Evolutionary conservation across 2,797 vertebrate species (phyloP).

Genomic region (Ptychadena robeensis): DNA sequence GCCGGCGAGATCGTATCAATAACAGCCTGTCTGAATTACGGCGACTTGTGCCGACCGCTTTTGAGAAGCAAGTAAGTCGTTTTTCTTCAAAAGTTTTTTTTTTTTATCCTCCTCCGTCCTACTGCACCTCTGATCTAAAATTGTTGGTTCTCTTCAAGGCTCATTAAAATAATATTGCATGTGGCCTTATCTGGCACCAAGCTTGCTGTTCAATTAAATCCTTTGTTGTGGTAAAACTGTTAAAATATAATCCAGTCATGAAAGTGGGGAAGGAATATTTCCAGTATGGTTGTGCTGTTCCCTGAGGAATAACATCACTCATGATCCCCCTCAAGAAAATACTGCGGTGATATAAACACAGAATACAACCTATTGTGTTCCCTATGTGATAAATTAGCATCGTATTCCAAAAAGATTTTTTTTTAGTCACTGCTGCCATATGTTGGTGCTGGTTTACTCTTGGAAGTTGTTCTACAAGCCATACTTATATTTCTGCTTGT

Average conservation of each 20-base stretch:
- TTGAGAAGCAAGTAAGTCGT: conserved; percentile 91
- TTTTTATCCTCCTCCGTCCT: conserved; percentile 35
- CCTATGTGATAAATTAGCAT: conserved; percentile 63
- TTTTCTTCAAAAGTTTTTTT: conserved; percentile 37
- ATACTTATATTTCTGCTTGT: too few relatives aligned
- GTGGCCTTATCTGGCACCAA: conserved; percentile 76
- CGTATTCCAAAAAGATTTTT: conserved; percentile 48
- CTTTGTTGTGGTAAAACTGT: conserved; percentile 82
- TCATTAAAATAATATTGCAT: conserved; percentile 79
- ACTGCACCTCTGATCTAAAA: conserved; percentile 72
- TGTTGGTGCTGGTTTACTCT: neutral
- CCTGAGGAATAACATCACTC: conserved; percentile 73
- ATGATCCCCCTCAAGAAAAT: conserved; percentile 73
- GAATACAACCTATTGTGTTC: conserved; percentile 19
- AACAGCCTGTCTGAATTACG: conserved; percentile 91
- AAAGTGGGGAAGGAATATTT: conserved; percentile 76
- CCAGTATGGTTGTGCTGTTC: conserved; percentile 74
- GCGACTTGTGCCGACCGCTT: conserved; percentile 89
- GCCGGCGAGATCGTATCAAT: conserved; percentile 95
- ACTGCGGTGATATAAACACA: conserved; percentile 71
- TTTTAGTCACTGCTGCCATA: neutral
- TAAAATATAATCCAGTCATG: conserved; percentile 80
- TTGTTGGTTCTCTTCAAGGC: conserved; percentile 71
- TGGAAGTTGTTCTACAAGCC: too few relatives aligned
- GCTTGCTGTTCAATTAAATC: conserved; percentile 77